A percentile compares a stretch with the other conserved stretches of the same genome.
phyloP scores from a whole-genome alignment of 1,140 invertebrate species.

The Plodia interpunctella region DNA sequence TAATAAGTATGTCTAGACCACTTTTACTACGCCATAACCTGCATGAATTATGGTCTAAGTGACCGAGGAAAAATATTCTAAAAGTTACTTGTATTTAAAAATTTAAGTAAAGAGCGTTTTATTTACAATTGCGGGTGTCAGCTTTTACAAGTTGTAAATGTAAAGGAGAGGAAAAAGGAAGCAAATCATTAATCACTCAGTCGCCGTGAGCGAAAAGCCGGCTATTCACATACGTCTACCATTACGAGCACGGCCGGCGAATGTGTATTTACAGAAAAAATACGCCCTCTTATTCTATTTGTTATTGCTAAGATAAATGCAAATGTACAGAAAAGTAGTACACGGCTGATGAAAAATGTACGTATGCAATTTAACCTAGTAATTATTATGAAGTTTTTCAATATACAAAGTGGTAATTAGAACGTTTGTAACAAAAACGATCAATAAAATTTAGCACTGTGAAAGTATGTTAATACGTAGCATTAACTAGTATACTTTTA shows the following conservation, averaged over 20 bases:
- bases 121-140: conserved; percentile 13
- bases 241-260: conserved; percentile 15
- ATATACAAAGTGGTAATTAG: not conserved
- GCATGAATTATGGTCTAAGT: not conserved
- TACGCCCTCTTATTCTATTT: conserved; percentile 12
- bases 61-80: not conserved
- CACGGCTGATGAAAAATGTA: not conserved
- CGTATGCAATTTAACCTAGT: not conserved
- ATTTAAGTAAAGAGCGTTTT: not conserved
- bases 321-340: not conserved
- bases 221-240: conserved; percentile 9
- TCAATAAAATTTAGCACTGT: not conserved
- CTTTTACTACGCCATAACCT: conserved; percentile 13
- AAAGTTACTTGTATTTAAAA: not conserved
- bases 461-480: not conserved
- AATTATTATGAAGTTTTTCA: conserved; percentile 3
- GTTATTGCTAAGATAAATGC: conserved; percentile 2
- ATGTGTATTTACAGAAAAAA: conserved; percentile 21
- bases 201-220: conserved; percentile 12
- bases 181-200: conserved; percentile 23
- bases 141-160: conserved; percentile 18
- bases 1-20: conserved; percentile 12
- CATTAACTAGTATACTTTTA: not conserved
- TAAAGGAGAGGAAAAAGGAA: conserved; percentile 22
- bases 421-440: not conserved